Evolutionary conservation across 2,888 invertebrate species (phyloP).

Genomic region (Lomographa bimaculata): DNA sequence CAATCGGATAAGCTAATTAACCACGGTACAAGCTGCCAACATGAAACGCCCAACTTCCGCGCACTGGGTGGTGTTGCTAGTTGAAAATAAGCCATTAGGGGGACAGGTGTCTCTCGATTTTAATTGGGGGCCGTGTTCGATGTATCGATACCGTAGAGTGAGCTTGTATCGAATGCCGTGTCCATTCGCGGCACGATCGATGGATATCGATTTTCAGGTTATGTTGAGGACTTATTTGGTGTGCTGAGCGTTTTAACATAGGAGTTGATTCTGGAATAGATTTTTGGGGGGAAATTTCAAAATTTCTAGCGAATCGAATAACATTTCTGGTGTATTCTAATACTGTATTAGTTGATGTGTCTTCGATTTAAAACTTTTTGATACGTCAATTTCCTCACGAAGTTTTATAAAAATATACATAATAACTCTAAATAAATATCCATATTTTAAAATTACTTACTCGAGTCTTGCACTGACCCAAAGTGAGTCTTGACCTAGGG

Average conservation of each 20-base stretch:
- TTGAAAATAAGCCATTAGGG: constrained; percentile 35
- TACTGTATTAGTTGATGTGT: no score
- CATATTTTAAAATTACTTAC: no score
- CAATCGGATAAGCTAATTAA: constrained; percentile 37
- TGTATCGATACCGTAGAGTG: constrained; percentile 29
- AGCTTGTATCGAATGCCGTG: constrained; percentile 2
- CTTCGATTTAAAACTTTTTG: no score
- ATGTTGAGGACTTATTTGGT: no score
- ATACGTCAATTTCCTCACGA: no score
- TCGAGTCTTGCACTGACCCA: no score
- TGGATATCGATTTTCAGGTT: background rate
- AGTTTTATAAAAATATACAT: no score
- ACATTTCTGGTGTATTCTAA: background rate
- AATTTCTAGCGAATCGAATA: no score
- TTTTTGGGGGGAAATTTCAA: no score
- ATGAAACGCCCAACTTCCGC: constrained; percentile 33
- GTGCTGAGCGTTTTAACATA: background rate
- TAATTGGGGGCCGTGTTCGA: constrained; percentile 37
- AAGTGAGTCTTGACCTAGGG: no score
- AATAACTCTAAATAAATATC: no score
- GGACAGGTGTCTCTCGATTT: constrained; percentile 39
- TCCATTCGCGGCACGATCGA: constrained; percentile 1
- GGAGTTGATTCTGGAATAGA: no score
- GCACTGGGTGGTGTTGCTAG: constrained; percentile 34
- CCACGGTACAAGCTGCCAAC: constrained; percentile 30